These are phyloP conservation scores for Anneissia japonica DNA, from an alignment of 35 echinoderm and acorn worm species.

Conservation along the genomic window DNA sequence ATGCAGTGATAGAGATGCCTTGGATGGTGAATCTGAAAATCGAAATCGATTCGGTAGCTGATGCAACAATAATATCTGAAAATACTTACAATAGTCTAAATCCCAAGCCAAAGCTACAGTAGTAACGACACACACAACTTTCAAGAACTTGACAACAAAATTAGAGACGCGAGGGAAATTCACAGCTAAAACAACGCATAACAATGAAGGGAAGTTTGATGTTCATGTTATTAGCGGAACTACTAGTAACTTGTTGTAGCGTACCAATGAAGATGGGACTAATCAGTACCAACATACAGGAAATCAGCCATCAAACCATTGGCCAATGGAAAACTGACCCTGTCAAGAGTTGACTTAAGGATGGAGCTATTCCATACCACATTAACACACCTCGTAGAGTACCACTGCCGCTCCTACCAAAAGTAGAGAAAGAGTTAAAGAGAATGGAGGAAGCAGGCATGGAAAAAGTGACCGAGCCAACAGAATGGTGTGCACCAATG, in stretches of 20 bases:
- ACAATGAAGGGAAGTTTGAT: not conserved
- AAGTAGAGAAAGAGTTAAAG: not conserved
- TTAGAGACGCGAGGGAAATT: not conserved
- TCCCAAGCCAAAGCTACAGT: not conserved
- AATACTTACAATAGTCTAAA: not conserved
- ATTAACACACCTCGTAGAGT: constrained; percentile 31
- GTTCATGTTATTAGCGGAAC: not conserved
- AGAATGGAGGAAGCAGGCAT: constrained; percentile 19
- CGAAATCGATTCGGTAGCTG: not conserved
- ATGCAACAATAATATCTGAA: not conserved
- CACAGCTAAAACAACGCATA: not conserved
- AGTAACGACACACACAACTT: not conserved
- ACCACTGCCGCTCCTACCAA: constrained; percentile 15
- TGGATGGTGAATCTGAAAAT: not conserved
- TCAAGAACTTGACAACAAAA: not conserved
- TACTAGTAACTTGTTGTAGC: not conserved
- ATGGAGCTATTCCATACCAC: constrained; percentile 12
- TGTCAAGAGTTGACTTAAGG: constrained; percentile 7
- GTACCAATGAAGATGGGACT: not conserved
- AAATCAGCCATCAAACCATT: not conserved
- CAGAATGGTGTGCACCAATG: constrained; percentile 43
- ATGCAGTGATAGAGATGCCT: not conserved
- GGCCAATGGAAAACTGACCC: not conserved
- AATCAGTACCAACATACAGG: not conserved
- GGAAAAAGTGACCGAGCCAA: constrained; percentile 12